A percentile compares a stretch with the other conserved stretches of the same genome.
Evolutionary conservation across 1,140 invertebrate species (phyloP).

Genomic region (Meteorus sp.): DNA sequence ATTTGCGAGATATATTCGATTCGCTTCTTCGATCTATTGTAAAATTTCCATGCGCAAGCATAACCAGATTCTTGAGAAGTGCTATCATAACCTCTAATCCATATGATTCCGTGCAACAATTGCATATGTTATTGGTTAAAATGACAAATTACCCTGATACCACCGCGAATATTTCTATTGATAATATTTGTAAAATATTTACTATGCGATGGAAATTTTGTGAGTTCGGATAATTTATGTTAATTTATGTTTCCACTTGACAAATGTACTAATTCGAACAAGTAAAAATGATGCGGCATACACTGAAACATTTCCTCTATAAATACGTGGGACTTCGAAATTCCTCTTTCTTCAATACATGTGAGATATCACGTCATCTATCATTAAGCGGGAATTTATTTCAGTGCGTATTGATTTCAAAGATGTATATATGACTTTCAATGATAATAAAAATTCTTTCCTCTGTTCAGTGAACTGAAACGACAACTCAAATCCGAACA

Average conservation of each 20-base stretch:
- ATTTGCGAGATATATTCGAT: too few species aligned
- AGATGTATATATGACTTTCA: conserved; percentile 2
- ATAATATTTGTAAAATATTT: too few species aligned
- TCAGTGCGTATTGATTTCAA: conserved; percentile 33
- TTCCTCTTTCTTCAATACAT: conserved; percentile 20
- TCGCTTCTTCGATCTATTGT: too few species aligned
- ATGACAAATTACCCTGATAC: neutral
- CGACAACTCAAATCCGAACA: conserved; percentile 87
- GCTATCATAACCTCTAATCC: too few species aligned
- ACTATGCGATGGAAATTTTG: neutral
- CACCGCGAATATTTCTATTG: too few species aligned
- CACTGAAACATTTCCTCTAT: conserved; percentile 37
- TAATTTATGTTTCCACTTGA: too few species aligned
- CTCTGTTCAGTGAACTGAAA: conserved; percentile 85
- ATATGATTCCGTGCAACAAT: too few species aligned
- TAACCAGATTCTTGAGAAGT: too few species aligned
- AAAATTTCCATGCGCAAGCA: neutral
- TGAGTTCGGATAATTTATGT: neutral
- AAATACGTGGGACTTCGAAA: conserved; percentile 29
- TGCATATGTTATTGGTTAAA: too few species aligned
- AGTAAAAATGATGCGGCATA: conserved; percentile 38
- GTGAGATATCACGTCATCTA: conserved; percentile 42
- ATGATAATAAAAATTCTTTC: conserved; percentile 19
- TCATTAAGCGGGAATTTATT: conserved; percentile 24
- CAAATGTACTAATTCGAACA: neutral